phyloP scores from a whole-genome alignment of 2,113 vertebrate species.

The Taxidea taxus region DNA sequence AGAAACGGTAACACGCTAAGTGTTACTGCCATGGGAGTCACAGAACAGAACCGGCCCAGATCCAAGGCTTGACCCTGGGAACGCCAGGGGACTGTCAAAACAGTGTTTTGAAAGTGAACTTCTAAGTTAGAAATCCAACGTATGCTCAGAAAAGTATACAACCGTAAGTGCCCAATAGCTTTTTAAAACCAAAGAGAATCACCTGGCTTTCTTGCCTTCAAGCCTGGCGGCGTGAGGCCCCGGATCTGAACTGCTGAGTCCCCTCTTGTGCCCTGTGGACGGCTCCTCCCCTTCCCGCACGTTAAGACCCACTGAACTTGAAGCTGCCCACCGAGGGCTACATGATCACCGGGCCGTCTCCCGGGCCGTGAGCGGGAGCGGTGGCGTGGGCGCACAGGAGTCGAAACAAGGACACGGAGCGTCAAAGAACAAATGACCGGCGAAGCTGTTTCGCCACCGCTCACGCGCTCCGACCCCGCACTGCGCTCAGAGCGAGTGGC shows the following conservation, averaged over 20 bases:
- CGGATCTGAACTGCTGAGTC: background rate
- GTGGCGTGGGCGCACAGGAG: background rate
- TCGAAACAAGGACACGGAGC: too few relatives aligned
- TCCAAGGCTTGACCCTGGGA: background rate
- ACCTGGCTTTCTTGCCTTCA: background rate
- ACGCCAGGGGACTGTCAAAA: background rate
- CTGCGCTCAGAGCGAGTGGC: too few relatives aligned
- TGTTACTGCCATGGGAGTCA: background rate
- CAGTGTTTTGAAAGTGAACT: background rate
- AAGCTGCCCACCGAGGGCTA: background rate
- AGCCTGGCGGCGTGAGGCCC: background rate
- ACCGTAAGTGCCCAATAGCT: background rate
- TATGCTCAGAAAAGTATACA: background rate
- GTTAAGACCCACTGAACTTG: background rate
- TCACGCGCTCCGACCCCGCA: background rate
- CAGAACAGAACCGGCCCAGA: background rate
- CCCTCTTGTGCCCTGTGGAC: fast-evolving
- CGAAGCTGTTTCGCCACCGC: background rate
- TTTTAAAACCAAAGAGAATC: background rate
- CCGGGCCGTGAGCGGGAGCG: background rate
- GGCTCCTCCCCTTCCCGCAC: background rate
- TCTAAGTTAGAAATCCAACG: background rate
- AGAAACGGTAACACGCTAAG: background rate
- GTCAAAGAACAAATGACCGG: background rate
- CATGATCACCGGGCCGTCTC: fast-evolving